A percentile compares a stretch with the other conserved stretches of the same genome.
These are phyloP conservation scores for Dioctria linearis DNA, from an alignment of 2,888 invertebrate species.

Conservation along the genomic window DNA sequence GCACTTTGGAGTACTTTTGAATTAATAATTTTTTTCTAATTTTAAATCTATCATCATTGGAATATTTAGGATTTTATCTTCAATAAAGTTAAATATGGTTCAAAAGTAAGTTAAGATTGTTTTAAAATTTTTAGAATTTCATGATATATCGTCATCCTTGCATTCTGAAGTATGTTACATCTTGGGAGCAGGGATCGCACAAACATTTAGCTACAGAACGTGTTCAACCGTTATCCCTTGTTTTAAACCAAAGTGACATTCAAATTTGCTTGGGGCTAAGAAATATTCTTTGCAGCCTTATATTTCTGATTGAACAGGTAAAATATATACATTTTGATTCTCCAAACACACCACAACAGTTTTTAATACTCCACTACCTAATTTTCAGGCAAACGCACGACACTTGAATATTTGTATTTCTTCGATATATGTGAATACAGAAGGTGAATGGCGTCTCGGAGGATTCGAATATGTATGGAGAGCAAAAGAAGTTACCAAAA, in stretches of 20 bases:
- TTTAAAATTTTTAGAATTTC: conserved; percentile 77
- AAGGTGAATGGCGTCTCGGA: conserved; percentile 91
- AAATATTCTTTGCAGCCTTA: conserved; percentile 84
- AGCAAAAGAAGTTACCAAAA: conserved; percentile 77
- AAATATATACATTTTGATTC: conserved; percentile 49
- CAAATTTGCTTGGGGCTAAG: conserved; percentile 90
- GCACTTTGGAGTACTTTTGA: no score
- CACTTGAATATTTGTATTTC: conserved; percentile 88
- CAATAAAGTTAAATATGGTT: no score
- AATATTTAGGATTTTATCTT: no score
- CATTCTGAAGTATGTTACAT: conserved; percentile 85
- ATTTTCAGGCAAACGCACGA: conserved; percentile 78
- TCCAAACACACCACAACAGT: neutral
- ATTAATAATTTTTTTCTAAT: no score
- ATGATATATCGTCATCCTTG: conserved; percentile 90
- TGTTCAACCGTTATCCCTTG: conserved; percentile 81
- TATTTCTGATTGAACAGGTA: conserved; percentile 87
- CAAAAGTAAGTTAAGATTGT: conserved; percentile 59
- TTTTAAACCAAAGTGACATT: conserved; percentile 79
- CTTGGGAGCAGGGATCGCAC: conserved; percentile 84
- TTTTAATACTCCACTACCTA: conserved; percentile 10
- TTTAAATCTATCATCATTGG: no score
- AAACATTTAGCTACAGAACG: conserved; percentile 87
- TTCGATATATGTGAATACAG: conserved; percentile 85
- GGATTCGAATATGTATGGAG: conserved; percentile 86